phyloP scores from a whole-genome alignment of 2,888 invertebrate genomes.

The Synergus japonicus region DNA sequence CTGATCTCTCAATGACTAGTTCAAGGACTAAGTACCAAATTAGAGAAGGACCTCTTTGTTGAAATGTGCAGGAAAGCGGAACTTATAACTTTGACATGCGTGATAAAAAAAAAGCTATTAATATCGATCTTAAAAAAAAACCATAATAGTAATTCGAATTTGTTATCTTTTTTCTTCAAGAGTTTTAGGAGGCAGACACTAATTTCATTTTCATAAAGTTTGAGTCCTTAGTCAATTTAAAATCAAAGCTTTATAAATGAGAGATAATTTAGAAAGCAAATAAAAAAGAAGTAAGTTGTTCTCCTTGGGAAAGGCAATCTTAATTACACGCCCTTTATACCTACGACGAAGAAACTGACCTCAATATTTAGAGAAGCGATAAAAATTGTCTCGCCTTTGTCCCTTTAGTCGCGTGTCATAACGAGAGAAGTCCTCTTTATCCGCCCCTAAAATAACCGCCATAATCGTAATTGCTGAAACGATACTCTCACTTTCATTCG shows the following conservation, averaged over 20 bases:
- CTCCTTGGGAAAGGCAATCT: neutral
- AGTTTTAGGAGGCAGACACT: too few species aligned
- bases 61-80: neutral
- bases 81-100: neutral
- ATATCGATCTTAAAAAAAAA: too few species aligned
- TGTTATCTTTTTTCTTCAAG: too few species aligned
- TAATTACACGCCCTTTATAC: neutral
- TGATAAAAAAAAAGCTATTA: neutral
- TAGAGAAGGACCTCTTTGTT: neutral
- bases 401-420: neutral
- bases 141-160: too few species aligned
- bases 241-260: too few species aligned
- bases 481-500: slow-evolving; percentile 32
- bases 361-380: slow-evolving; percentile 16
- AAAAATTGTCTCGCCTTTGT: slow-evolving; percentile 21
- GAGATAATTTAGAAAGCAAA: too few species aligned
- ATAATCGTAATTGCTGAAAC: slow-evolving; percentile 7
- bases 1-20: neutral
- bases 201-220: too few species aligned
- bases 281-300: neutral
- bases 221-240: too few species aligned
- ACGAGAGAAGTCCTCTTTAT: neutral
- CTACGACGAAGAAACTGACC: neutral
- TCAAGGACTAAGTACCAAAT: slow-evolving; percentile 1
- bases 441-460: neutral